Conservation (phyloP, 2,797 vertebrate genomes). For the Ptychobarbus kaznakovi region DNA sequence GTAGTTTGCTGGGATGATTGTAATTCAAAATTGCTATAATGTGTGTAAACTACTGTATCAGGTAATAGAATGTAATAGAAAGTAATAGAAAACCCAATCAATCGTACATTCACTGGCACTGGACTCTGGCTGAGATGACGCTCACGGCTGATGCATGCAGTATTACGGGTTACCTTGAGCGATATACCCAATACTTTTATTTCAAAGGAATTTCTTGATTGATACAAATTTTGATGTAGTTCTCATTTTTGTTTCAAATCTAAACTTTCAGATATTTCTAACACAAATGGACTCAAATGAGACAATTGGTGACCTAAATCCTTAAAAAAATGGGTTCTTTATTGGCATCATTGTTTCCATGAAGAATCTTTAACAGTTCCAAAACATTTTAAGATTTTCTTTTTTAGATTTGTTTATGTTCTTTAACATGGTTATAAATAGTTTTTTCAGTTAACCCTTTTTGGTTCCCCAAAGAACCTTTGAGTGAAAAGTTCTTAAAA, state of each 20-base stretch:
- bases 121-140: constrained; percentile 17
- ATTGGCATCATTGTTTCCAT: too few species aligned
- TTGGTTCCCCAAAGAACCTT: too few species aligned
- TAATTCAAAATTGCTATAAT: constrained; percentile 60
- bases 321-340: not conserved
- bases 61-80: constrained; percentile 29
- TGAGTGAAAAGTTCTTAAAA: too few species aligned
- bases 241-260: not conserved
- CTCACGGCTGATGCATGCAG: not conserved
- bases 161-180: not conserved
- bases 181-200: not conserved
- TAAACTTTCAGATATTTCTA: not conserved
- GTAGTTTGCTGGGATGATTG: constrained; percentile 57
- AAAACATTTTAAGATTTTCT: too few species aligned
- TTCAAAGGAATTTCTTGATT: not conserved
- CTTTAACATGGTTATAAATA: too few species aligned
- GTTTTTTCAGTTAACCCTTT: too few species aligned
- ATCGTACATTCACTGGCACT: constrained; percentile 23
- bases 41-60: constrained; percentile 52
- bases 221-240: not conserved
- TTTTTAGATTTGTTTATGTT: too few species aligned
- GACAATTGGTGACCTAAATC: not conserved
- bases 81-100: constrained; percentile 41
- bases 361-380: too few species aligned
- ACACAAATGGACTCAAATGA: not conserved